Conservation (phyloP, 2,113 vertebrate genomes). For the Haemorhous mexicanus region DNA sequence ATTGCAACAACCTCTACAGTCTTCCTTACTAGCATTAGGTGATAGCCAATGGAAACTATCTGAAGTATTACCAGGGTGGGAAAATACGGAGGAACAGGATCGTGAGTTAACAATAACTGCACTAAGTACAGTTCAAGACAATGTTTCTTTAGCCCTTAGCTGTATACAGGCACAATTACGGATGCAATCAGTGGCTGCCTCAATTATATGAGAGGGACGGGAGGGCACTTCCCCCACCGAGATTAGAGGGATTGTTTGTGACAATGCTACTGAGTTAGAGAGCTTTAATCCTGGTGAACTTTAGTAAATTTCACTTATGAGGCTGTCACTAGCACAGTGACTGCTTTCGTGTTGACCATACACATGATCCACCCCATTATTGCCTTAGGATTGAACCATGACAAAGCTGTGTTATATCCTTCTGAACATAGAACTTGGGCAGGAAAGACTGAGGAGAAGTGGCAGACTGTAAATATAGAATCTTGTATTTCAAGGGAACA, state of each 20-base stretch:
- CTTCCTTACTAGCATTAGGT: background rate
- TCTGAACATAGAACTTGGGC: background rate
- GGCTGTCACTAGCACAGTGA: background rate
- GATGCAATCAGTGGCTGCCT: background rate
- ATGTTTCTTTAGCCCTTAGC: background rate
- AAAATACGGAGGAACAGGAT: background rate
- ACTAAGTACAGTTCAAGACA: background rate
- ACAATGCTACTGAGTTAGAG: background rate
- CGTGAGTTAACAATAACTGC: background rate
- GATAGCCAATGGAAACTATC: background rate
- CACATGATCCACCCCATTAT: background rate
- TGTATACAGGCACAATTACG: background rate
- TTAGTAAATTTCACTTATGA: too few relatives aligned
- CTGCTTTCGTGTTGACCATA: background rate
- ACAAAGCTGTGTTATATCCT: background rate
- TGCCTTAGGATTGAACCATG: background rate
- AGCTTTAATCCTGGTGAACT: background rate
- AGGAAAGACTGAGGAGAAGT: too few relatives aligned
- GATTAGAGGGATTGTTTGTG: background rate
- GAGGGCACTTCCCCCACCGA: background rate
- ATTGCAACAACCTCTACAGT: background rate
- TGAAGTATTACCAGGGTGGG: background rate
- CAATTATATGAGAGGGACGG: too few relatives aligned
- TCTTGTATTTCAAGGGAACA: background rate
- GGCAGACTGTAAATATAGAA: background rate